These are phyloP conservation scores for Horisme vitalbata DNA, from an alignment of 2,888 invertebrate genomes.

Conservation along the genomic window DNA sequence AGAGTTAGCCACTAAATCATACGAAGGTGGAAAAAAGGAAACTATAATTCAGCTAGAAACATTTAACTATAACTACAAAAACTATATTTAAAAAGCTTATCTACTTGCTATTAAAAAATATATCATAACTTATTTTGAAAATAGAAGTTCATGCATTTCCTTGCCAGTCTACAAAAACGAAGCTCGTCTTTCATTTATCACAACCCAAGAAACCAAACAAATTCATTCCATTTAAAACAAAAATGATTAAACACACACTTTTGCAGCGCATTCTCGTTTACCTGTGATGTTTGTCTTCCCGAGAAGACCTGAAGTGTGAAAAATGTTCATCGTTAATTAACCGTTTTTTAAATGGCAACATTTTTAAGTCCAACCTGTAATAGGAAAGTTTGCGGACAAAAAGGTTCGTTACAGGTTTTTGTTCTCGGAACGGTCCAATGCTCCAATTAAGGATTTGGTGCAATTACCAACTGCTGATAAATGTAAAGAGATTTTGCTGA, in stretches of 20 bases:
- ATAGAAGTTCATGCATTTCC: constrained; percentile 20
- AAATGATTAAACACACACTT: constrained; percentile 56
- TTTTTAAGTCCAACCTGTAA: constrained; percentile 78
- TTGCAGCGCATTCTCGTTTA: constrained; percentile 56
- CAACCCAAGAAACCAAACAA: constrained; percentile 30
- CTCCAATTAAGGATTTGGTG: constrained; percentile 63
- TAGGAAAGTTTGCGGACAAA: constrained; percentile 77
- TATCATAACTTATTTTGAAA: too few relatives aligned
- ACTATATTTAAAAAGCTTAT: too few relatives aligned
- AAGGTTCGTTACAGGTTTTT: constrained; percentile 61
- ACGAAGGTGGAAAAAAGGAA: too few relatives aligned
- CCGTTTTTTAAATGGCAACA: constrained; percentile 63
- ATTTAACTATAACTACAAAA: too few relatives aligned
- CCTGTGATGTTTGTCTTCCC: constrained; percentile 84
- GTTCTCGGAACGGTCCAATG: constrained; percentile 34
- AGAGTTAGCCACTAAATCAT: too few relatives aligned
- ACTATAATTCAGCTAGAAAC: too few relatives aligned
- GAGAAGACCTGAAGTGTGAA: constrained; percentile 84
- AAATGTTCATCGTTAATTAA: constrained; percentile 81
- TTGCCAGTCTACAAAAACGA: constrained; percentile 10
- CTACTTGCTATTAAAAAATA: too few relatives aligned
- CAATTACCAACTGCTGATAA: constrained; percentile 51
- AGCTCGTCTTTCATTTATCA: constrained; percentile 29
- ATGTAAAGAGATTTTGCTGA: constrained; percentile 40
- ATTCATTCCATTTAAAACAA: constrained; percentile 64